Conservation (phyloP, 2,113 vertebrate species). For the Phycodurus eques region DNA sequence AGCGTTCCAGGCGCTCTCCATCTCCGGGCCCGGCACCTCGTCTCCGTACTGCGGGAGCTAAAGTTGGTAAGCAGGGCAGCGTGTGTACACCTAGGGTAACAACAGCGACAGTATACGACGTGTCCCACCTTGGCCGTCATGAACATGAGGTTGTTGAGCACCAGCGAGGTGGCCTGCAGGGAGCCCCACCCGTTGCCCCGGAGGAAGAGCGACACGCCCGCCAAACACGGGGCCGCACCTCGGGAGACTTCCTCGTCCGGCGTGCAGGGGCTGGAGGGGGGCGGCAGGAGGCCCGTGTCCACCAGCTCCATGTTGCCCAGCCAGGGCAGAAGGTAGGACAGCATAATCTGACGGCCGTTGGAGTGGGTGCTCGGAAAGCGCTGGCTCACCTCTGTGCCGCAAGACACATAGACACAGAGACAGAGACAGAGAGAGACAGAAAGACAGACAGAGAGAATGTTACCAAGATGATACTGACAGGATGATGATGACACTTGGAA, state of each 20-base stretch:
- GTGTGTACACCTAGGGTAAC: neutral
- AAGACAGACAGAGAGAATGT: neutral
- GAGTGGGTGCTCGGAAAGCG: slow-evolving; percentile 93
- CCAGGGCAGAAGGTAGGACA: slow-evolving; percentile 95
- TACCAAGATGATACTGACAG: neutral
- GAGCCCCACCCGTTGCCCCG: slow-evolving; percentile 96
- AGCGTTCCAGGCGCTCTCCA: slow-evolving; percentile 97
- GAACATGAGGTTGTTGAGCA: slow-evolving; percentile 99
- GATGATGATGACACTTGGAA: neutral
- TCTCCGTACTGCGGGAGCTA: slow-evolving; percentile 83
- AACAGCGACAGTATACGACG: neutral
- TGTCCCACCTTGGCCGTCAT: slow-evolving; percentile 93
- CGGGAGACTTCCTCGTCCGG: slow-evolving; percentile 83
- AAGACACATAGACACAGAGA: neutral
- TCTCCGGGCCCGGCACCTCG: slow-evolving; percentile 92
- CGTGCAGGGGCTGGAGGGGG: slow-evolving; percentile 89
- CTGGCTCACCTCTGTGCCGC: slow-evolving; percentile 87
- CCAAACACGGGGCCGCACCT: slow-evolving; percentile 75
- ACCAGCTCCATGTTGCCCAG: slow-evolving; percentile 95
- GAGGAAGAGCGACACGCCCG: slow-evolving; percentile 73
- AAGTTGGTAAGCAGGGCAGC: neutral
- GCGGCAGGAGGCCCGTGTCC: slow-evolving; percentile 91
- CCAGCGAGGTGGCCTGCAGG: slow-evolving; percentile 90
- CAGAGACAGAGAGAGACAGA: neutral
- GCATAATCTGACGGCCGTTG: slow-evolving; percentile 95